phyloP scores from a whole-genome alignment of 2,888 invertebrate genomes.

The Drosophila imparisetae region DNA sequence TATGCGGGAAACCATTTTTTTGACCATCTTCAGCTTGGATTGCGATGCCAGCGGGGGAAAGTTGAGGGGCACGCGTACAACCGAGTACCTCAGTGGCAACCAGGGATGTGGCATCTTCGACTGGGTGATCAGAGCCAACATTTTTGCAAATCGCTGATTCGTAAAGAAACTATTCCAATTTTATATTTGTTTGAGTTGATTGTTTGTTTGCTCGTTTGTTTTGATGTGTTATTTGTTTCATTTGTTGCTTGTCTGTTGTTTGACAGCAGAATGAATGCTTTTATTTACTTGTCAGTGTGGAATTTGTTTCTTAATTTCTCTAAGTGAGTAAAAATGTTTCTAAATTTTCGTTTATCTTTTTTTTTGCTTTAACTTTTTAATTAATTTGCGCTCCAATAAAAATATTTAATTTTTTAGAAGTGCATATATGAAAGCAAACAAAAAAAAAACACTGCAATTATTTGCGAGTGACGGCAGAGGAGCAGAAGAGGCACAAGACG shows the following conservation, averaged over 20 bases:
- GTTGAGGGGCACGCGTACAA: background rate
- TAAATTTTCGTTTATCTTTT: background rate
- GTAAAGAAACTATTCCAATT: background rate
- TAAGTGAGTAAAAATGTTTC: background rate
- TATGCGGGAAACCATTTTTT: slow-evolving; percentile 22
- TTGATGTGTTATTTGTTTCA: background rate
- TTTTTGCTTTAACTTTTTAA: background rate
- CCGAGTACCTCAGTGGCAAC: slow-evolving; percentile 14
- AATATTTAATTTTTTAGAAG: accelerated
- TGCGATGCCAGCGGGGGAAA: background rate
- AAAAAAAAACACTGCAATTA: background rate
- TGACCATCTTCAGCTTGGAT: background rate
- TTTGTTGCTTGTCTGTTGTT: background rate
- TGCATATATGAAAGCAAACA: background rate
- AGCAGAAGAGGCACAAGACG: background rate
- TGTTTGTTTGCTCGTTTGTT: slow-evolving; percentile 4
- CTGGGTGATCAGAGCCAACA: slow-evolving; percentile 43
- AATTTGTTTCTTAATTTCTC: background rate
- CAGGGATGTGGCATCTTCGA: slow-evolving; percentile 25
- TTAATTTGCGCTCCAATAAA: background rate
- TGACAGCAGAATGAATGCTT: background rate
- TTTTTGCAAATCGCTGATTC: background rate
- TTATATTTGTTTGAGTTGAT: background rate
- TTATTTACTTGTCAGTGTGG: background rate
- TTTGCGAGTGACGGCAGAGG: background rate